These are phyloP conservation scores for Heterochromis multidens DNA, from an alignment of 2,113 vertebrate species.

Conservation along the genomic window DNA sequence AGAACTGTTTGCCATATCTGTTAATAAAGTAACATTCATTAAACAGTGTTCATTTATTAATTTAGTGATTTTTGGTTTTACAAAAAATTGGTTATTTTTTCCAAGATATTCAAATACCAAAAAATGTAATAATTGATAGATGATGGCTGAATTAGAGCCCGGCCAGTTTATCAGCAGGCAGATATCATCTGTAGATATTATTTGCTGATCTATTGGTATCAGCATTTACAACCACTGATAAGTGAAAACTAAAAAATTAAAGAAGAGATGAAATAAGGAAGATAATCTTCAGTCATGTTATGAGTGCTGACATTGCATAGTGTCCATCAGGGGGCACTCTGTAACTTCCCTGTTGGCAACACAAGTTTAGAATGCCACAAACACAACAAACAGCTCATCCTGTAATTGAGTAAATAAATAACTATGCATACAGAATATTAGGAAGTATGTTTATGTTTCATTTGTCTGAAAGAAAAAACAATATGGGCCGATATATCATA, in stretches of 20 bases:
- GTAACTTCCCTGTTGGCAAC: neutral
- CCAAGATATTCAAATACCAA: neutral
- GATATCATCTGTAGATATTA: neutral
- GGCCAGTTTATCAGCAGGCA: neutral
- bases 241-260: neutral
- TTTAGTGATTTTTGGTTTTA: too few relatives aligned
- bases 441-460: neutral
- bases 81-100: neutral
- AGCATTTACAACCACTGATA: neutral
- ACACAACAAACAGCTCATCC: neutral
- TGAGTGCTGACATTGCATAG: neutral
- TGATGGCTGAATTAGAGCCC: neutral
- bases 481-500: neutral
- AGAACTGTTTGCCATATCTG: too few relatives aligned
- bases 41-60: too few relatives aligned
- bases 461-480: neutral
- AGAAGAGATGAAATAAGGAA: neutral
- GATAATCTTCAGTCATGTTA: neutral
- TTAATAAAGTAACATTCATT: too few relatives aligned
- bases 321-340: neutral
- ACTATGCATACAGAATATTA: neutral
- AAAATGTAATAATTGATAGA: neutral
- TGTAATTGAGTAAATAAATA: neutral
- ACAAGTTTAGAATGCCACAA: neutral
- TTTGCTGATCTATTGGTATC: neutral